Conservation (phyloP, 2,113 vertebrate genomes). For the Azemiops feae region DNA sequence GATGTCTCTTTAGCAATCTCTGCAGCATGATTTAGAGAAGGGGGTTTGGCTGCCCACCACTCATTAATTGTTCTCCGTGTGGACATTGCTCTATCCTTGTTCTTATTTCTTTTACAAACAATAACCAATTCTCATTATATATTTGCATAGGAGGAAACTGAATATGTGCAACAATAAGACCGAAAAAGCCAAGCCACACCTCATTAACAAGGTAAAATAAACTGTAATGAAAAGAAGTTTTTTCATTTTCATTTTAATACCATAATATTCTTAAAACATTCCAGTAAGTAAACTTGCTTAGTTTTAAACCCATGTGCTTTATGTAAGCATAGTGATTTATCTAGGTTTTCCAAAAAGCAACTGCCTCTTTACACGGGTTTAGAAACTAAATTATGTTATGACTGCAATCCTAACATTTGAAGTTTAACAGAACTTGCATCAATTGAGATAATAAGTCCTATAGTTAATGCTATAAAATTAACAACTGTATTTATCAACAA, state of each 20-base stretch:
- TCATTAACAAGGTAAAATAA: not conserved
- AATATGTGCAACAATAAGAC: not conserved
- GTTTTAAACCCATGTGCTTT: not conserved
- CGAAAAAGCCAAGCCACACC: not conserved
- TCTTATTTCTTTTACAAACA: not conserved
- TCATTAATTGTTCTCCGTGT: not conserved
- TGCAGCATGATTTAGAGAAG: not conserved
- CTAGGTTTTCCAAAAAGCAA: not conserved
- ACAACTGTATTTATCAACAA: conserved; percentile 17
- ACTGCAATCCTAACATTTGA: not conserved
- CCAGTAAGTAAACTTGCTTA: not conserved
- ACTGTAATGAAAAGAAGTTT: not conserved
- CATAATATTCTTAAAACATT: not conserved
- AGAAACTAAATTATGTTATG: not conserved
- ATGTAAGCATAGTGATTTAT: not conserved
- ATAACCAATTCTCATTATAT: not conserved
- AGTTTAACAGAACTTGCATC: not conserved
- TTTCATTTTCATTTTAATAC: not conserved
- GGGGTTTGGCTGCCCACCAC: not conserved
- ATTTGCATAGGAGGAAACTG: not conserved
- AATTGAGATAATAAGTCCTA: not conserved
- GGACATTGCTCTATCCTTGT: not conserved
- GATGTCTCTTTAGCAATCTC: not conserved
- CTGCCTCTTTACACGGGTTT: not conserved
- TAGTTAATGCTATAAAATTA: conserved; percentile 24